Evolutionary conservation across 1,140 invertebrate species (phyloP).

Genomic region (Phthorimaea operculella): DNA sequence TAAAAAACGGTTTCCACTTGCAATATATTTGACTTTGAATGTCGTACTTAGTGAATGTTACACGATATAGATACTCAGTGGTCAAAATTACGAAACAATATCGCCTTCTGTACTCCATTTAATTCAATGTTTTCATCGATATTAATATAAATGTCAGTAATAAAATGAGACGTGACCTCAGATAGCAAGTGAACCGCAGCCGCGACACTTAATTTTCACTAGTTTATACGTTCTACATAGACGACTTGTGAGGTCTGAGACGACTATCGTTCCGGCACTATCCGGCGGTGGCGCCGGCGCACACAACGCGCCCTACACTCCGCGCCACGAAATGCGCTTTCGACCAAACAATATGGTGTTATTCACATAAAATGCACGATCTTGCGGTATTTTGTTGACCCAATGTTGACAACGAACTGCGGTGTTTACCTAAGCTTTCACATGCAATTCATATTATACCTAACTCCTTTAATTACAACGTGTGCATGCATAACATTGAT

Average conservation of each 20-base stretch:
- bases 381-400: no score
- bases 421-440: no score
- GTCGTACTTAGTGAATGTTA: no score
- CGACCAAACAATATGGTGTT: no score
- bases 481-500: no score
- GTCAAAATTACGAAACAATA: slow-evolving; percentile 39
- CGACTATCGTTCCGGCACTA: slow-evolving; percentile 22
- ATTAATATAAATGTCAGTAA: slow-evolving; percentile 60
- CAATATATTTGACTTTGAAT: no score
- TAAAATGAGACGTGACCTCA: slow-evolving; percentile 54
- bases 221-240: slow-evolving; percentile 55
- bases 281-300: slow-evolving; percentile 29
- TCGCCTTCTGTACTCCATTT: slow-evolving; percentile 35
- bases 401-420: no score
- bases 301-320: slow-evolving; percentile 8
- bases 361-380: no score
- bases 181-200: slow-evolving; percentile 48
- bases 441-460: no score
- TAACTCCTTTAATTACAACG: no score
- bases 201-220: slow-evolving; percentile 62
- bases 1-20: no score
- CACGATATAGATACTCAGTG: background rate
- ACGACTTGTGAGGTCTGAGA: slow-evolving; percentile 55
- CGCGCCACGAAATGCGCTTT: background rate
- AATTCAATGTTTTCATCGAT: slow-evolving; percentile 56